Percentiles rank a stretch among this genome's conserved stretches.
phyloP scores from a whole-genome alignment of 2,888 invertebrate species.

The Tineola bisselliella region DNA sequence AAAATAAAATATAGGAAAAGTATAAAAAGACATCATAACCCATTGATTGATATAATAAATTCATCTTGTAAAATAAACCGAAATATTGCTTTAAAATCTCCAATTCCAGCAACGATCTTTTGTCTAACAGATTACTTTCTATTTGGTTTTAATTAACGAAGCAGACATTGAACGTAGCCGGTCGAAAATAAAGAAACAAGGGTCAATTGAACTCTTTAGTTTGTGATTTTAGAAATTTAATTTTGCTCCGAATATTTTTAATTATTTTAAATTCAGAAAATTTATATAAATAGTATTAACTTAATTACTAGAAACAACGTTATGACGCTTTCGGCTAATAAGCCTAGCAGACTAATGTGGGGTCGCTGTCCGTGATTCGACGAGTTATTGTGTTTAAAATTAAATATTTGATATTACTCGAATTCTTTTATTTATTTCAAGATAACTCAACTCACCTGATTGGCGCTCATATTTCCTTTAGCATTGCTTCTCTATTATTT shows the following conservation, averaged over 20 bases:
- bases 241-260: background rate
- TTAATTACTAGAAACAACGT: too few species aligned
- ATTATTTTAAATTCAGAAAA: too few species aligned
- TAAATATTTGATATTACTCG: too few species aligned
- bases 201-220: background rate
- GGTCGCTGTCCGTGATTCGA: too few species aligned
- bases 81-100: conserved; percentile 1
- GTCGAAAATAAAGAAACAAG: conserved; percentile 2
- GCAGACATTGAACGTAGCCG: conserved; percentile 25
- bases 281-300: too few species aligned
- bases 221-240: background rate
- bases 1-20: background rate
- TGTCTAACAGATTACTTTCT: conserved; percentile 15
- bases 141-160: conserved; percentile 48
- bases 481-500: too few species aligned
- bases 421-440: too few species aligned
- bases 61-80: background rate
- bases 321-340: too few species aligned
- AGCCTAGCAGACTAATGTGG: too few species aligned
- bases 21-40: background rate
- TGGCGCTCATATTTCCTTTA: too few species aligned
- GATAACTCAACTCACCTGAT: too few species aligned
- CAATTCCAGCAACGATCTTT: conserved; percentile 1
- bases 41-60: background rate
- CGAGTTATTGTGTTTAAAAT: too few species aligned